phyloP scores from a whole-genome alignment of 1,140 invertebrate species.

The Uloborus diversus region DNA sequence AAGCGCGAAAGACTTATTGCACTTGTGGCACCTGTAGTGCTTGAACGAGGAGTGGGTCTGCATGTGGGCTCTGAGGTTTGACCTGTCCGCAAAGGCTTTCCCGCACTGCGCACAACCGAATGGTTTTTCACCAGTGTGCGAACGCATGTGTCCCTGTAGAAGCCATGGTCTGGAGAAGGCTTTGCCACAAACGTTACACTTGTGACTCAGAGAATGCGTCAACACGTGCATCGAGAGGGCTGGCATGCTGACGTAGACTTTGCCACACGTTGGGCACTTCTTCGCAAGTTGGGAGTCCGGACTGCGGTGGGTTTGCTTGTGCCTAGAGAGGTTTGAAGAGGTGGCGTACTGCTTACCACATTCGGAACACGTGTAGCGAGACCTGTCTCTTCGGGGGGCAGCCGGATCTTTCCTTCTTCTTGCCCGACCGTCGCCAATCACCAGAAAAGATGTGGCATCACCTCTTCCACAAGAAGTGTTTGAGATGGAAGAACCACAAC shows the following conservation, averaged over 20 bases:
- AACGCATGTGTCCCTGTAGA: constrained; percentile 91
- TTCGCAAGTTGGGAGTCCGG: constrained; percentile 91
- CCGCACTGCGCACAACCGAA: constrained; percentile 98
- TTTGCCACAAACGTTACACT: constrained; percentile 91
- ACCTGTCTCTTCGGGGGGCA: constrained; percentile 68
- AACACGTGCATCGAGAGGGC: constrained; percentile 96
- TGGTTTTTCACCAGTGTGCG: constrained; percentile 98
- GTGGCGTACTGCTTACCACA: constrained; percentile 97
- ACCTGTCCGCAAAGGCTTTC: constrained; percentile 97
- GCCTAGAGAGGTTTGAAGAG: constrained; percentile 92
- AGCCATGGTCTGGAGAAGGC: constrained; percentile 96
- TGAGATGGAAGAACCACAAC: constrained; percentile 92
- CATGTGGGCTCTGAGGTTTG: constrained; percentile 96
- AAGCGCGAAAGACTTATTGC: constrained; percentile 96
- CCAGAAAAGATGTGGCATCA: constrained; percentile 62
- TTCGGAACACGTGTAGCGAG: constrained; percentile 90
- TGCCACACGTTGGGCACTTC: constrained; percentile 89
- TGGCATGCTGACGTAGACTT: constrained; percentile 97
- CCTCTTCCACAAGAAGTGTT: constrained; percentile 94
- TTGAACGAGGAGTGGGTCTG: constrained; percentile 97
- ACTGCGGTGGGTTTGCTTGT: constrained; percentile 95
- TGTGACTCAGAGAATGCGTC: constrained; percentile 78
- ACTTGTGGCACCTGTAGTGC: constrained; percentile 92
- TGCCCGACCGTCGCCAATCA: constrained; percentile 69
- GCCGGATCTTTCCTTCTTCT: constrained; percentile 68